These are phyloP conservation scores for Xanthorhoe designata DNA, from an alignment of 2,888 invertebrate genomes.

Conservation along the genomic window DNA sequence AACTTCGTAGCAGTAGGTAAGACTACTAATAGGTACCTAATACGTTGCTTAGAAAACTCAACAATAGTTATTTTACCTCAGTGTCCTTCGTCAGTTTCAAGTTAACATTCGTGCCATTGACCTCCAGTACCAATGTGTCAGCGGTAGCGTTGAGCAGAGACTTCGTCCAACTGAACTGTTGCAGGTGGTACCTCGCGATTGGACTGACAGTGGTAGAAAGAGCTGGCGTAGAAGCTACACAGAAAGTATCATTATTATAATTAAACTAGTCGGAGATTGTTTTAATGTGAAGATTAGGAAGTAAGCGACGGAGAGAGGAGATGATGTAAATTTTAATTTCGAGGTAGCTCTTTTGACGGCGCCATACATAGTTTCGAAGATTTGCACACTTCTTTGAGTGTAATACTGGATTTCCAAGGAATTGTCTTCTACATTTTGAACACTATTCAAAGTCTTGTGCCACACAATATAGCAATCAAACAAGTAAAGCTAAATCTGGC, in stretches of 20 bases:
- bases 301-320: too few species aligned
- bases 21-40: not conserved
- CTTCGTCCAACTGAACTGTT: conserved; percentile 61
- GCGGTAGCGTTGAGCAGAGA: conserved; percentile 53
- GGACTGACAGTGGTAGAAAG: conserved; percentile 14
- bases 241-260: conserved; percentile 8
- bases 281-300: not conserved
- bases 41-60: too few species aligned
- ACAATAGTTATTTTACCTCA: conserved; percentile 51
- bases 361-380: too few species aligned
- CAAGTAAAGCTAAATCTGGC: too few species aligned
- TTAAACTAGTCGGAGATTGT: not conserved
- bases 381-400: too few species aligned
- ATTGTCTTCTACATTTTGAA: too few species aligned
- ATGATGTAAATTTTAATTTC: too few species aligned
- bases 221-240: conserved; percentile 27
- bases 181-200: conserved; percentile 51
- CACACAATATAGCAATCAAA: too few species aligned
- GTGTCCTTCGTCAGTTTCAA: conserved; percentile 60
- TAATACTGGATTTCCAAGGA: too few species aligned
- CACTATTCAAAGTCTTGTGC: too few species aligned
- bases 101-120: conserved; percentile 56
- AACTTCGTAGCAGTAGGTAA: not conserved
- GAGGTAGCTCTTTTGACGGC: too few species aligned
- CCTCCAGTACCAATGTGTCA: conserved; percentile 53